These are phyloP conservation scores for Stictonetta naevosa DNA, from an alignment of 2,113 vertebrate genomes.

Conservation along the genomic window DNA sequence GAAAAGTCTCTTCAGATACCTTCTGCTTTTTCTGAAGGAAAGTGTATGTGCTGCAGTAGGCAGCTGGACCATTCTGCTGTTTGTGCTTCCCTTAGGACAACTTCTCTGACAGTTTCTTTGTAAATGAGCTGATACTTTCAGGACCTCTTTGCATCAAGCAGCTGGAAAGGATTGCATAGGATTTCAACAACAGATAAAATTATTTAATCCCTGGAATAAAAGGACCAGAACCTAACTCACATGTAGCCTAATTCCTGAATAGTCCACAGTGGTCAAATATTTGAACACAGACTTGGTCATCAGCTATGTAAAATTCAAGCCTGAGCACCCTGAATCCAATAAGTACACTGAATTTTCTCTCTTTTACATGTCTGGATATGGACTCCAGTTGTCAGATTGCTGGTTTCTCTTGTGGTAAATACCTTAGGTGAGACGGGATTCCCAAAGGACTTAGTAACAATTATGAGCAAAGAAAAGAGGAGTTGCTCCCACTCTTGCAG, in stretches of 20 bases:
- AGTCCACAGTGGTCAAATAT: neutral
- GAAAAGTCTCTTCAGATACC: neutral
- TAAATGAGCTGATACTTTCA: neutral
- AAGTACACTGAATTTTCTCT: neutral
- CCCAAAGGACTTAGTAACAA: neutral
- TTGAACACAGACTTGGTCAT: neutral
- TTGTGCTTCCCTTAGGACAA: neutral
- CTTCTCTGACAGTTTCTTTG: neutral
- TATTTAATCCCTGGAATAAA: neutral
- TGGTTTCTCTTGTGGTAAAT: neutral
- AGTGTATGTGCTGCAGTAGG: neutral
- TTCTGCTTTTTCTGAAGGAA: neutral
- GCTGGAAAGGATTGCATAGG: neutral
- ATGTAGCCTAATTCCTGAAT: constrained; percentile 24
- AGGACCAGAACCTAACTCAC: neutral
- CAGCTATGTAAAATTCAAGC: neutral
- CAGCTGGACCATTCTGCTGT: rapidly evolving
- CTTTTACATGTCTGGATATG: neutral
- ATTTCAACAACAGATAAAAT: neutral
- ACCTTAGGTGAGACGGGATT: neutral
- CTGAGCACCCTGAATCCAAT: neutral
- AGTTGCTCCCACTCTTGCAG: neutral
- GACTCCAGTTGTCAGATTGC: neutral
- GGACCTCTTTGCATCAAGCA: neutral
- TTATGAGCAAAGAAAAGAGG: neutral